phyloP scores from a whole-genome alignment of 2,797 vertebrate genomes.

The Micromesistius poutassou region DNA sequence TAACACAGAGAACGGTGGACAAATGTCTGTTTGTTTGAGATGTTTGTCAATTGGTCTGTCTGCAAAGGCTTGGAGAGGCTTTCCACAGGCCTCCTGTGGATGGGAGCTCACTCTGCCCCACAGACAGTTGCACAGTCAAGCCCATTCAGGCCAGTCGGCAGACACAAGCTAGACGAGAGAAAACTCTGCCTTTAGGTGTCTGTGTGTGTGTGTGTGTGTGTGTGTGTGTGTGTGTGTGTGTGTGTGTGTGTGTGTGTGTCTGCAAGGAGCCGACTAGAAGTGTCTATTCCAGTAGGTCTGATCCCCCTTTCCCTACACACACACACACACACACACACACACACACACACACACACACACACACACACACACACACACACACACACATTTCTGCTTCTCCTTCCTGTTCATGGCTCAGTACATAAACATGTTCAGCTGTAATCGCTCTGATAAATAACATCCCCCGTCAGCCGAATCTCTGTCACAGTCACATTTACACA shows the following conservation, averaged over 20 bases:
- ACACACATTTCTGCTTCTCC: neutral
- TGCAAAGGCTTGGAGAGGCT: conserved; percentile 27
- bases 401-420: neutral
- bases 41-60: conserved; percentile 12
- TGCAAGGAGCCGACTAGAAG: neutral
- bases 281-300: neutral
- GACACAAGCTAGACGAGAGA: conserved; percentile 13
- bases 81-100: conserved; percentile 32
- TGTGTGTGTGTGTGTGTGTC: too few relatives aligned
- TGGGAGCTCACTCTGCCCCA: conserved; percentile 43
- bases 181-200: neutral
- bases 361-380: neutral
- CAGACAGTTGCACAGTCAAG: conserved; percentile 43
- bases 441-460: too few relatives aligned
- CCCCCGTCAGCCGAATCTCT: neutral
- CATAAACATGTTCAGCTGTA: neutral
- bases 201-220: neutral
- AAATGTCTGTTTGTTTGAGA: neutral
- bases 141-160: conserved; percentile 16
- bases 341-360: neutral
- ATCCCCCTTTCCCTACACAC: neutral
- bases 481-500: too few relatives aligned
- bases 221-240: neutral
- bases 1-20: neutral
- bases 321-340: conserved; percentile 4